Percentiles rank a stretch among this genome's conserved stretches.
Evolutionary conservation across 2,113 vertebrate species (phyloP).

Genomic region (Albula glossodonta): DNA sequence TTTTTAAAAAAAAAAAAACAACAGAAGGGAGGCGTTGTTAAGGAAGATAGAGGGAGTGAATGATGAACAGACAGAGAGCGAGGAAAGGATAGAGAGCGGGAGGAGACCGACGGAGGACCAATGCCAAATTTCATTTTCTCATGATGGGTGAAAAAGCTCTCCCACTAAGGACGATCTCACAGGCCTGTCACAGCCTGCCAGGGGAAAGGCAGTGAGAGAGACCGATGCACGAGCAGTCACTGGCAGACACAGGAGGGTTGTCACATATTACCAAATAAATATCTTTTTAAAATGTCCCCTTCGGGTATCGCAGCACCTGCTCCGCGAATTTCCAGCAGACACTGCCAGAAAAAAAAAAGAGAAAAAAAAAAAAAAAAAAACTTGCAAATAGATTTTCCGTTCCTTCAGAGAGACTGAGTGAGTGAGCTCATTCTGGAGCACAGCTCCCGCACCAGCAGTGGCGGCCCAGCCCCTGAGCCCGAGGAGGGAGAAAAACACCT

Average conservation of each 20-base stretch:
- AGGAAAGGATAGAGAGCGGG: background rate
- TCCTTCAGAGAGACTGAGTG: background rate
- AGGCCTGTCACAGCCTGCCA: background rate
- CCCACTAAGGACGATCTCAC: background rate
- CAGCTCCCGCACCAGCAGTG: background rate
- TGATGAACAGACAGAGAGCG: background rate
- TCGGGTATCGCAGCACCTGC: slow-evolving; percentile 30
- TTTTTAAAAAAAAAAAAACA: background rate
- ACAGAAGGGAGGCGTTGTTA: background rate
- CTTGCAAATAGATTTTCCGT: background rate
- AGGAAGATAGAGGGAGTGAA: background rate
- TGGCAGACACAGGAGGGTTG: background rate
- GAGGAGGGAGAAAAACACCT: slow-evolving; percentile 31
- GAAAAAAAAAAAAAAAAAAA: background rate
- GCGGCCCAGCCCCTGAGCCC: background rate
- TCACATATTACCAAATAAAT: slow-evolving; percentile 7
- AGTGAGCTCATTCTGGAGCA: slow-evolving; percentile 22
- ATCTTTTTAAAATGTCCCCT: background rate
- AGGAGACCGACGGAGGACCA: background rate
- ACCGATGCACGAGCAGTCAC: background rate
- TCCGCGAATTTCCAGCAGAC: background rate
- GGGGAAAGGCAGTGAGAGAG: background rate
- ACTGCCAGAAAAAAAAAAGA: background rate
- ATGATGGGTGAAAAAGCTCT: background rate
- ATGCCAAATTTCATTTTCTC: background rate